Evolutionary conservation across 2,888 invertebrate species (phyloP).

Genomic region (Polyommatus icarus): DNA sequence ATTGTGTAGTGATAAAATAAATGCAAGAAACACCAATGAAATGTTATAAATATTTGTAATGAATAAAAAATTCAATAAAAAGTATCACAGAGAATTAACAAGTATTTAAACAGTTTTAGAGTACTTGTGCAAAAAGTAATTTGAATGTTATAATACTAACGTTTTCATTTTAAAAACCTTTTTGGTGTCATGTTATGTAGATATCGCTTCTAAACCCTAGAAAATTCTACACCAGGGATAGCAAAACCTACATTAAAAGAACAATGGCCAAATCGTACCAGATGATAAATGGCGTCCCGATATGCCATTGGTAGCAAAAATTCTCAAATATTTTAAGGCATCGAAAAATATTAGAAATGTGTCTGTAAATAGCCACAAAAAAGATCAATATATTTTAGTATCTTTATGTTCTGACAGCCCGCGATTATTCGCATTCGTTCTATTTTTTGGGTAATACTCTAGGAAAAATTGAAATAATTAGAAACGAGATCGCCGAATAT

Average conservation of each 20-base stretch:
- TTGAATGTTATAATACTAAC: background rate
- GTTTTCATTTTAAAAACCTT: background rate
- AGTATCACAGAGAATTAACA: conserved; percentile 29
- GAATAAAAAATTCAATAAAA: conserved; percentile 21
- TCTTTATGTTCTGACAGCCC: too few relatives aligned
- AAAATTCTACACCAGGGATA: conserved; percentile 17
- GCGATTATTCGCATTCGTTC: too few relatives aligned
- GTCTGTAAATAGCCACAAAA: too few relatives aligned
- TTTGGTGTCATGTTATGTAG: conserved; percentile 4
- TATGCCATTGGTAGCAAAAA: too few relatives aligned
- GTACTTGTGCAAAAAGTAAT: conserved; percentile 27
- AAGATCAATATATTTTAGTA: too few relatives aligned
- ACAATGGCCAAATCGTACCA: too few relatives aligned
- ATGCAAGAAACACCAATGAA: conserved; percentile 22
- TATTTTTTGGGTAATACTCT: too few relatives aligned
- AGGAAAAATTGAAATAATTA: too few relatives aligned
- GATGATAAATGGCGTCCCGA: too few relatives aligned
- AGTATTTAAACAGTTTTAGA: conserved; percentile 3
- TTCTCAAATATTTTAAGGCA: too few relatives aligned
- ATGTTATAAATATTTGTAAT: conserved; percentile 4
- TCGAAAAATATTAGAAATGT: too few relatives aligned
- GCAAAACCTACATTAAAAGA: background rate
- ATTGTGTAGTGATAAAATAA: conserved; percentile 17
- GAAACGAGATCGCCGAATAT: too few relatives aligned
- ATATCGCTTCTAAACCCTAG: conserved; percentile 25